Evolutionary conservation across 2,888 invertebrate species (phyloP), one percentile per base, ranked within the genome.

Genomic region (Phanerotoma sp.): DNA sequence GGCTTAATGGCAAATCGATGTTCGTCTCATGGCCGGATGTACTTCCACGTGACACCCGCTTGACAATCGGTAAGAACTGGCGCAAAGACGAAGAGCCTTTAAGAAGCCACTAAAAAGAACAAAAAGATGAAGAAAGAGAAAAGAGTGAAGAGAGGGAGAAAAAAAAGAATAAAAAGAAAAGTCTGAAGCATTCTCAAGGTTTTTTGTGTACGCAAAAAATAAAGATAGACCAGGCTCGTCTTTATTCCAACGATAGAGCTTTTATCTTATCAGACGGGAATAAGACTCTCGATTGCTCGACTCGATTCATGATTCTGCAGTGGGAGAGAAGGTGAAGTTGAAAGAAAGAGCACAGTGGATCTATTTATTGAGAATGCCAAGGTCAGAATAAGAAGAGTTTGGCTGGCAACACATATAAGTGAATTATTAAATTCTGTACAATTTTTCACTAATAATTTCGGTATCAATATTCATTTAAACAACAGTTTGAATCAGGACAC

Each of bases 281-380:
- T 33, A 33, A 54, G 41, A 42, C 46, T 42, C 33, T 54, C 49
- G 54, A 54, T 54, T 54, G 49, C 54, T 54, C 48, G 44, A 54
- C 37, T 44, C 54, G 44, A 54, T 54, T 49, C 49, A 54, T 28
- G 30, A 45, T 50, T 33, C 22, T 32, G 32, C 38, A 37, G 10
- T 13, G 21, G 30, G 33, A 38, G n/a, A n/a, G 22, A 25, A 51
- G 35, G 44, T 44, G 50, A 45, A 45, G 50, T 16, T 38, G 28
- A 32, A 46, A 33, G 46, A 33, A 33, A 53, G 52, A 37, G 41
- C 38, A 73, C 73, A 73, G 72, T 67, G 70, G 68, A 65, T 72
- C 69, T 74, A 72, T 76, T 76, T 75, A 74, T 75, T 73, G 70
- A 69, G 66, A 74, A 68, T 67, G 67, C 68, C 74, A 75, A 74